Base-by-base conservation (phyloP, 1,140 invertebrate species). In the Thaumetopoea pityocampa region DNA sequence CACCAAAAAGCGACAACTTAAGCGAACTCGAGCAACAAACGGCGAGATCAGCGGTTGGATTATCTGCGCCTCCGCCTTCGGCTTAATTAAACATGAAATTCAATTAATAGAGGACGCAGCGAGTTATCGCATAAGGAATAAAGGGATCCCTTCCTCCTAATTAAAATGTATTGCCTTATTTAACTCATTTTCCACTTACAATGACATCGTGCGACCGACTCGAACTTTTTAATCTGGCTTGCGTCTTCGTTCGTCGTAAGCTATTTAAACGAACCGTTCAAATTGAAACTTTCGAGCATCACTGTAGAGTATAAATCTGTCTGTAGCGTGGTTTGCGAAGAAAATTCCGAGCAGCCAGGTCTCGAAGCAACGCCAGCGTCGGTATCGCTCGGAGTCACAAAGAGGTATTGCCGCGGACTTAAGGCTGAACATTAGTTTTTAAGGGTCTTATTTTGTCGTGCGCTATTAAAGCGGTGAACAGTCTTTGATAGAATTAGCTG, bases 131-230 rank as follows among this genome's bases (percentile, higher is more conserved):
- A 63, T 54, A 62, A 67, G 64, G 72, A 81, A 83, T 83, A 83
- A 83, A 78, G 74, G 72, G 63, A 71, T 71, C 67, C 76, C 73
- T 74, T 76, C 66, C 65, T 68, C 65, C 79, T 83, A 81, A 83
- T 83, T 83, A 83, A 83, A 83, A 83, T 83, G 74, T 83, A 83
- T 83, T 83, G 79, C 79, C 66, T 83, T 83, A 81, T 83, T 83
- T 81, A 79, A 83, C 79, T 83, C 79, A 83, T 83, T 83, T 83
- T 81, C 77, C 63, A 81, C 77, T 81, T 71, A 81, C 77, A 83
- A 78, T 79, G 76, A 79, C 76, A 71, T 63, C 61, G 74, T 66
- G 74, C 65, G 67, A 79, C 69, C 71, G 70, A 68, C 64, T 76
- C 64, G 7, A 83, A 83, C 74, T 83, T 83, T 81, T 83, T 83